Evolutionary conservation across 1,140 invertebrate genomes (phyloP).

Genomic region (Saccostrea glomerata): DNA sequence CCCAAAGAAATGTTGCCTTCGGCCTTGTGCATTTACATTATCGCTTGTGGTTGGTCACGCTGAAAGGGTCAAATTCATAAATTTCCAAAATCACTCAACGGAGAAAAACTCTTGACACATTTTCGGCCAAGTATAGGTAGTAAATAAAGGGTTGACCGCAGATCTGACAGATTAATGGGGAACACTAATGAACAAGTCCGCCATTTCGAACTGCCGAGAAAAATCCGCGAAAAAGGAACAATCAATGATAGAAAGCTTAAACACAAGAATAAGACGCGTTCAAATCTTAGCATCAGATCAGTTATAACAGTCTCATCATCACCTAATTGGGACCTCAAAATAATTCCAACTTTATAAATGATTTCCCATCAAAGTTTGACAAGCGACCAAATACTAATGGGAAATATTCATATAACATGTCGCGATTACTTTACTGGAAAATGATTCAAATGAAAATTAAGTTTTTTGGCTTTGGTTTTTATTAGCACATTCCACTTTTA

Average conservation of each 20-base stretch:
- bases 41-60: slow-evolving; percentile 17
- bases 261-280: neutral
- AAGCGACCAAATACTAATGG: neutral
- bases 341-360: neutral
- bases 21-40: neutral
- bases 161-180: slow-evolving; percentile 26
- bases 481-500: too few relatives aligned
- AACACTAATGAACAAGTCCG: slow-evolving; percentile 13
- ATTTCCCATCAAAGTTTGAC: neutral
- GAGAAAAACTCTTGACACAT: slow-evolving; percentile 38
- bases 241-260: neutral
- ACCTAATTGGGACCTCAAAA: slow-evolving; percentile 24
- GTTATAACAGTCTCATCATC: slow-evolving; percentile 13
- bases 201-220: slow-evolving; percentile 11
- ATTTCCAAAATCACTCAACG: slow-evolving; percentile 36
- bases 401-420: neutral
- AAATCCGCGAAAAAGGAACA: neutral
- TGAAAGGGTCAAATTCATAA: slow-evolving; percentile 36
- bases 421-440: neutral
- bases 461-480: too few relatives aligned
- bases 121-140: slow-evolving; percentile 15
- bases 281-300: neutral
- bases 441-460: too few relatives aligned
- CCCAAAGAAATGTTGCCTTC: neutral
- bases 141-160: slow-evolving; percentile 30